These are phyloP conservation scores for Dendroctonus valens DNA, from an alignment of 1,140 invertebrate genomes.

Conservation along the genomic window DNA sequence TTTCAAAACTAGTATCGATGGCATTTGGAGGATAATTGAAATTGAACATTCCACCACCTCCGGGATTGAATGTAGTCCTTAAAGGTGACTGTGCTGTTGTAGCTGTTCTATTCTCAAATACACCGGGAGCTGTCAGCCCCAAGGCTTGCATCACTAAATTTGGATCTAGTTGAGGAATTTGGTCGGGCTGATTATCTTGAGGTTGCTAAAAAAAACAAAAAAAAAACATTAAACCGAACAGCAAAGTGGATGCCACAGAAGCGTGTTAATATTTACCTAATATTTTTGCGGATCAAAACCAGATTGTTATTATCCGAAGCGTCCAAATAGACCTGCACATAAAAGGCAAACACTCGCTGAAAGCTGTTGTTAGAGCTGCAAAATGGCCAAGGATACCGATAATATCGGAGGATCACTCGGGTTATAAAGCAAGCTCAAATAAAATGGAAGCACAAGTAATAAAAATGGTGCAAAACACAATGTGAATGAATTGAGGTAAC, in stretches of 20 bases:
- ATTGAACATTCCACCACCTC: constrained; percentile 40
- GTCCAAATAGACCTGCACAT: constrained; percentile 42
- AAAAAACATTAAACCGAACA: background rate
- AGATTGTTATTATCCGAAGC: constrained; percentile 47
- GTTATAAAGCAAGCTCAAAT: constrained; percentile 12
- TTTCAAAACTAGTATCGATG: constrained; percentile 39
- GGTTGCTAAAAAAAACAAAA: constrained; percentile 18
- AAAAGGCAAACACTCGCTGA: constrained; percentile 37
- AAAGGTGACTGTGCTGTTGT: constrained; percentile 43
- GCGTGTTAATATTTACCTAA: constrained; percentile 43
- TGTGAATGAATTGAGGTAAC: background rate
- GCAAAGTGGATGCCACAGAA: background rate
- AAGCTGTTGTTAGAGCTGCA: constrained; percentile 4
- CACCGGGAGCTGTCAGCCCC: constrained; percentile 39
- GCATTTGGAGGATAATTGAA: constrained; percentile 38
- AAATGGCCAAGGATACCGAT: constrained; percentile 12
- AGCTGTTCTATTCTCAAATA: constrained; percentile 45
- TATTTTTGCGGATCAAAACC: constrained; percentile 33
- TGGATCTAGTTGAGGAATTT: constrained; percentile 33
- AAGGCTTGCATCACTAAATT: constrained; percentile 43
- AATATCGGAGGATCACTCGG: constrained; percentile 1
- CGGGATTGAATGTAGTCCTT: constrained; percentile 40
- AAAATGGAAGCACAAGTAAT: constrained; percentile 9
- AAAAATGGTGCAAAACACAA: constrained; percentile 7
- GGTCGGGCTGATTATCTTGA: constrained; percentile 2